phyloP scores from a whole-genome alignment of 1,140 invertebrate genomes.

The Cyphomyrmex costatus region DNA sequence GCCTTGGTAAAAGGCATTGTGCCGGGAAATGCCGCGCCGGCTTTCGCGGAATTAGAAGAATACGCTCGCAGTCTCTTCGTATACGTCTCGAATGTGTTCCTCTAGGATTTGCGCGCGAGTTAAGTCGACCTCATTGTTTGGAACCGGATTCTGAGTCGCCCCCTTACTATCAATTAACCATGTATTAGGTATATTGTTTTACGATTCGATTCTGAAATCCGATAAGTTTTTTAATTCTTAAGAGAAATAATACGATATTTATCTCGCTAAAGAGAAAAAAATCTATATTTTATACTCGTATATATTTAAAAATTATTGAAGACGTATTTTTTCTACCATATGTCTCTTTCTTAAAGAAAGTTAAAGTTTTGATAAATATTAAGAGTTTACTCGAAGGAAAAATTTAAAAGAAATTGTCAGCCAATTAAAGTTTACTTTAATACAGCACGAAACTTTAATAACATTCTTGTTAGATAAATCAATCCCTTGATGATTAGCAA shows the following conservation, averaged over 20 bases:
- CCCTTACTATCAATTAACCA: background rate
- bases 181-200: background rate
- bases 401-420: background rate
- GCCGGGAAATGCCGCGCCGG: background rate
- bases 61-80: background rate
- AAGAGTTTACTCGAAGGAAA: background rate
- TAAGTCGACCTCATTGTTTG: background rate
- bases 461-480: background rate
- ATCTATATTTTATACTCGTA: background rate
- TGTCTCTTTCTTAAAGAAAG: background rate
- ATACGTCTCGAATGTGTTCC: background rate
- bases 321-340: background rate
- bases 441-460: background rate
- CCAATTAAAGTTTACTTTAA: background rate
- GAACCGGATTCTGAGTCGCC: background rate
- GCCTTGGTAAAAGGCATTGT: constrained; percentile 10
- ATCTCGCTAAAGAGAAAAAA: background rate
- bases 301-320: background rate
- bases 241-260: background rate
- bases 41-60: constrained; percentile 48
- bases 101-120: constrained; percentile 5
- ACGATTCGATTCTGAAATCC: background rate
- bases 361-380: background rate
- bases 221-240: background rate
- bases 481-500: no score